phyloP scores from a whole-genome alignment of 2,888 invertebrate genomes.

The Scrobipalpa costella region DNA sequence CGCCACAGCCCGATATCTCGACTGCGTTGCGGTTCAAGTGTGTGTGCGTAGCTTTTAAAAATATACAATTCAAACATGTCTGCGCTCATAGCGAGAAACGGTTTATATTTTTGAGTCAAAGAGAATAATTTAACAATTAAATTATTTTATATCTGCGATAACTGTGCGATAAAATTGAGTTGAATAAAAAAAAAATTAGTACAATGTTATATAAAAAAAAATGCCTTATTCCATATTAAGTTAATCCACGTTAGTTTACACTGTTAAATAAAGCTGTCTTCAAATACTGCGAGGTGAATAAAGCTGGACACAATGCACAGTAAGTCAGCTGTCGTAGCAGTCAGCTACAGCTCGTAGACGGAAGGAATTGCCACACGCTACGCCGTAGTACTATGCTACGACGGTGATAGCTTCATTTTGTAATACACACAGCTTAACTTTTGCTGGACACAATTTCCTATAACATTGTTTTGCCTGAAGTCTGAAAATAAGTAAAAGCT shows the following conservation, averaged over 20 bases:
- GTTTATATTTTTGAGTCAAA: no score
- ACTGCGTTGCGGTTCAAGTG: conserved; percentile 2
- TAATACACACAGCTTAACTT: no score
- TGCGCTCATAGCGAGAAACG: not conserved
- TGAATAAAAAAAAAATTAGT: no score
- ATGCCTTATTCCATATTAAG: not conserved
- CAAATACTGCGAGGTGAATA: not conserved
- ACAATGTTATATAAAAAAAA: no score
- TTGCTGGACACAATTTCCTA: not conserved
- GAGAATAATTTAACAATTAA: no score
- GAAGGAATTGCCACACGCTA: conserved; percentile 19
- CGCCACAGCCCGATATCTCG: conserved; percentile 2
- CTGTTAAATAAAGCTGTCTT: not conserved
- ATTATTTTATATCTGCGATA: no score
- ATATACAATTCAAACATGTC: not conserved
- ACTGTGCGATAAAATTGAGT: no score
- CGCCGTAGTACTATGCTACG: conserved; percentile 21
- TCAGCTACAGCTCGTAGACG: conserved; percentile 14
- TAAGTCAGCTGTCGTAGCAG: conserved; percentile 14
- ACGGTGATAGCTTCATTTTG: not conserved
- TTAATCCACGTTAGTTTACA: not conserved
- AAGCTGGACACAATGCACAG: not conserved
- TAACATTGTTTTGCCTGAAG: not conserved
- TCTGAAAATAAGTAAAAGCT: no score
- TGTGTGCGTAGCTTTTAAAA: conserved; percentile 5